Conservation (phyloP, 2,888 invertebrate species). For the Nesidiocoris tenuis region DNA sequence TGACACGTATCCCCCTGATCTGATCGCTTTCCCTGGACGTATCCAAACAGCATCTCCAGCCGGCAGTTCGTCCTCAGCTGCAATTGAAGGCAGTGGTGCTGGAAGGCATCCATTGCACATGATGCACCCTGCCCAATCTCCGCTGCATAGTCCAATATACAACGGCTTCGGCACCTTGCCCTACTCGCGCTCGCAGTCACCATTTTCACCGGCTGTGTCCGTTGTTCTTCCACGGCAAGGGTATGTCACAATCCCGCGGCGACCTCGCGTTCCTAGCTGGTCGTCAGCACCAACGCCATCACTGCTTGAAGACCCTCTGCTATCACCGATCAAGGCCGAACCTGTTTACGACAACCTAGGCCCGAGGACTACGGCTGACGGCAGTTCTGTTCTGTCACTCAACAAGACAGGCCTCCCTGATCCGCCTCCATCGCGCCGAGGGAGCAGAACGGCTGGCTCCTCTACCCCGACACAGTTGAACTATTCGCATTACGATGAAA, state of each 20-base stretch:
- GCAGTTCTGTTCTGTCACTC: slow-evolving; percentile 75
- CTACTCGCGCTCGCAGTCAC: slow-evolving; percentile 75
- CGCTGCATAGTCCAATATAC: slow-evolving; percentile 57
- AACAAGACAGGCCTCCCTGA: slow-evolving; percentile 63
- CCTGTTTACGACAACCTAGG: slow-evolving; percentile 87
- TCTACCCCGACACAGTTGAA: slow-evolving; percentile 41
- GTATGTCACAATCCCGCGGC: slow-evolving; percentile 81
- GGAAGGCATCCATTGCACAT: slow-evolving; percentile 48
- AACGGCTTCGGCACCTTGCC: slow-evolving; percentile 72
- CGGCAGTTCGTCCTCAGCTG: slow-evolving; percentile 78
- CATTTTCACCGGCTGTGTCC: slow-evolving; percentile 68
- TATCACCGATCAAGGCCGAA: slow-evolving; percentile 58
- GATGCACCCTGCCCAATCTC: slow-evolving; percentile 58
- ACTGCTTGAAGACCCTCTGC: slow-evolving; percentile 49
- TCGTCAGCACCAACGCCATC: slow-evolving; percentile 63
- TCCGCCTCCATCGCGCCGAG: slow-evolving; percentile 15
- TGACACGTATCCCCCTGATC: slow-evolving; percentile 69
- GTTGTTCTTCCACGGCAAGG: slow-evolving; percentile 73
- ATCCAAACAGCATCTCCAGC: slow-evolving; percentile 74
- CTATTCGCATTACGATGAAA: slow-evolving; percentile 42
- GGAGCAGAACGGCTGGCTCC: slow-evolving; percentile 36
- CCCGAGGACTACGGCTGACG: slow-evolving; percentile 78
- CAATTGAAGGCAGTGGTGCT: slow-evolving; percentile 65
- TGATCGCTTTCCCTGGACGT: slow-evolving; percentile 73
- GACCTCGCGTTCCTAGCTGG: slow-evolving; percentile 82